These are phyloP conservation scores for Actinemys pallida DNA, from an alignment of 2,113 vertebrate genomes.

Conservation along the genomic window DNA sequence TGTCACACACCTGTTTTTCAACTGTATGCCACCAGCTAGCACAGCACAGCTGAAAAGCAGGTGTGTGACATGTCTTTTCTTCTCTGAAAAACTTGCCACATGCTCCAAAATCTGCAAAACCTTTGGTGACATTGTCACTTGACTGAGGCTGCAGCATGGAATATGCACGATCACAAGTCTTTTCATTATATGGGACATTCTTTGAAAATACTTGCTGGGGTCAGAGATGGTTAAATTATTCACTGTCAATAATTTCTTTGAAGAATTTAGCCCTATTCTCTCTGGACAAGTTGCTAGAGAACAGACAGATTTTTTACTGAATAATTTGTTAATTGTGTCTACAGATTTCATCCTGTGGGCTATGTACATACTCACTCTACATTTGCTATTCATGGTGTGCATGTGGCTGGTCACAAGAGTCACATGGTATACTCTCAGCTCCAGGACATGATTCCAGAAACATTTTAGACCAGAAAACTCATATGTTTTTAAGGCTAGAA, in stretches of 20 bases:
- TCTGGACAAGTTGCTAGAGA: background rate
- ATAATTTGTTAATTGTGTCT: too few species aligned
- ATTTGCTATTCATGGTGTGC: too few species aligned
- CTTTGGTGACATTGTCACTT: background rate
- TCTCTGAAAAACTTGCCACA: background rate
- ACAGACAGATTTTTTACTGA: background rate
- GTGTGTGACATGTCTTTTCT: background rate
- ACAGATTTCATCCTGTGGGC: too few species aligned
- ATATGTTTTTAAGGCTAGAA: too few species aligned
- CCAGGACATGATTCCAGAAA: too few species aligned
- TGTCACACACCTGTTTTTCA: background rate
- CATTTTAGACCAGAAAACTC: too few species aligned
- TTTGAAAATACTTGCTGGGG: too few species aligned
- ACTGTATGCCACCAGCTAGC: background rate
- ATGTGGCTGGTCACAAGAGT: too few species aligned
- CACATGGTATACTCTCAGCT: too few species aligned
- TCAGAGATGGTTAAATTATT: background rate
- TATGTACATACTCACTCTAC: too few species aligned
- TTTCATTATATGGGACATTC: background rate
- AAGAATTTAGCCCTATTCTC: background rate
- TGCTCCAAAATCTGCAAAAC: background rate
- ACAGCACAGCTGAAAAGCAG: constrained; percentile 41
- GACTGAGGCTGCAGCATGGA: background rate
- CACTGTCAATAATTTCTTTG: background rate
- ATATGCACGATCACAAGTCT: background rate